Evolutionary conservation across 2,888 invertebrate genomes (phyloP), one percentile per base, ranked within the genome.

Genomic region (Lydus trimaculatus): DNA sequence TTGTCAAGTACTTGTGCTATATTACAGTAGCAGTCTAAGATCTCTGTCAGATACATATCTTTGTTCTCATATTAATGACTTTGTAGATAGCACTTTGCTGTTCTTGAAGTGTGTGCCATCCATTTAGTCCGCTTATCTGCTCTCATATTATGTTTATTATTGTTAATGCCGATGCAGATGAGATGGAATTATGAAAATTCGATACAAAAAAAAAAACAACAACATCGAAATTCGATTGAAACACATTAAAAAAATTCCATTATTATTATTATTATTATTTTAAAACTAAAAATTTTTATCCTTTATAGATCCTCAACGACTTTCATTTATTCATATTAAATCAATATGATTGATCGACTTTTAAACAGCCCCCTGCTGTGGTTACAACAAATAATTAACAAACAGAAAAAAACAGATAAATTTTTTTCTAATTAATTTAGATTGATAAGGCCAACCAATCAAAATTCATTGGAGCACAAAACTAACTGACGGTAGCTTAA

Each of bases 61-160:
- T n/a, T 78, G 75, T 69, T 75, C 72, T 75, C 75, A 79, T 80
- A 80, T 79, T 80, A 80, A 80, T 80, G 80, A 79, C 76, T 70
- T 69, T 75, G 73, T 74, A 74, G 78, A 78, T 78, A 78, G 77
- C 75, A 75, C 77, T 78, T 76, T 74, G 74, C 75, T 77, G 75
- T 76, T 67, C 66, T 71, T 63, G 61, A 66, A 72, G 74, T 72
- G 73, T 75, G 72, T 75, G 73, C 74, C 74, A 76, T 76, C 75
- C 75, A 75, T 76, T 76, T 76, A 70, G 73, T 56, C 64, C 63
- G 64, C 71, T 71, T 70, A 70, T 70, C 73, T 75, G 67, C 58
- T 69, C 69, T 65, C 31, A 58, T 72, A 75, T 73, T 71, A 74
- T 73, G 73, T 73, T 74, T 72, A 73, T 72, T 70, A 69, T 72